Evolutionary conservation across 1,140 invertebrate genomes (phyloP).

Genomic region (Aphidius ervi): DNA sequence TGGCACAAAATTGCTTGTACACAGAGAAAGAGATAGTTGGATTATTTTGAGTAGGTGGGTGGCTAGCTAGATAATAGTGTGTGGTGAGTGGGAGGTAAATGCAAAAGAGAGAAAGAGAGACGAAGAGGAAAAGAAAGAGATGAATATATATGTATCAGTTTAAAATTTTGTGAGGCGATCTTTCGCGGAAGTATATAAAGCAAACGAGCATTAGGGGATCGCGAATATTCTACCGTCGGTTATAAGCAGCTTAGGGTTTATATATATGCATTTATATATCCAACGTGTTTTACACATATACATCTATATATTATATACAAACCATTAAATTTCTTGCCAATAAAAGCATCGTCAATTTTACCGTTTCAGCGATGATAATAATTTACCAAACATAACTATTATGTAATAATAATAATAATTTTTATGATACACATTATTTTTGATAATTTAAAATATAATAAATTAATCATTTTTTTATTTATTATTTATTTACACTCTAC

Average conservation of each 20-base stretch:
- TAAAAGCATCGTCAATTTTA: too few relatives aligned
- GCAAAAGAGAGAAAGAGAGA: constrained; percentile 7
- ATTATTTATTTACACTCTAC: too few relatives aligned
- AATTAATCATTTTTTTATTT: too few relatives aligned
- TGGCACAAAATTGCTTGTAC: background rate
- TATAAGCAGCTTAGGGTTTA: constrained; percentile 3
- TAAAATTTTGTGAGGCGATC: background rate
- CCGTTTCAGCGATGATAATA: too few relatives aligned
- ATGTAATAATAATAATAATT: too few relatives aligned
- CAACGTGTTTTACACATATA: too few relatives aligned
- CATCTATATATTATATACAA: too few relatives aligned
- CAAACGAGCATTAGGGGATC: background rate
- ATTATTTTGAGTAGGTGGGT: background rate
- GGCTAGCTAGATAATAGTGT: background rate
- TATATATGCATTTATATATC: too few relatives aligned
- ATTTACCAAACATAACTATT: too few relatives aligned
- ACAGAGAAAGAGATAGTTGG: background rate
- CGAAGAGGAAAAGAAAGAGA: constrained; percentile 11
- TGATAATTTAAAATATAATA: too few relatives aligned
- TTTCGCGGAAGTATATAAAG: constrained; percentile 4
- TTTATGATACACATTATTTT: too few relatives aligned
- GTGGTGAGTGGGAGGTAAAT: constrained; percentile 6
- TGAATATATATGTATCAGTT: background rate
- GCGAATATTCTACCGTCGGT: background rate
- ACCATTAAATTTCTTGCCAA: too few relatives aligned